Percentiles rank a stretch among this genome's conserved stretches.
phyloP scores from a whole-genome alignment of 92 coral and sea anemone genomes.

The Epizoanthus ramosus region DNA sequence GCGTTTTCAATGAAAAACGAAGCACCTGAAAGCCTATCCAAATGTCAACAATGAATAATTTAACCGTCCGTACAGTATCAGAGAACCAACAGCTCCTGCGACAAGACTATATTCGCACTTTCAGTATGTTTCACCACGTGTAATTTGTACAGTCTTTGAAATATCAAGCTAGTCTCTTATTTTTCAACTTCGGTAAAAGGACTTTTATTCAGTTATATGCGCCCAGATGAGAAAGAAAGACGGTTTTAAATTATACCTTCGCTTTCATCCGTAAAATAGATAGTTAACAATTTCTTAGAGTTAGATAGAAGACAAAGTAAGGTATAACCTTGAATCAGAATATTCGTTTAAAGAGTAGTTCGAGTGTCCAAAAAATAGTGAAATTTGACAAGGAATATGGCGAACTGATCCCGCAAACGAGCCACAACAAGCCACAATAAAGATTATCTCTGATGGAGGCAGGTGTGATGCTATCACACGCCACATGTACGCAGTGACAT shows the following conservation, averaged over 20 bases:
- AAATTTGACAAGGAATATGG: neutral
- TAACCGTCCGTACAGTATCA: slow-evolving; percentile 57
- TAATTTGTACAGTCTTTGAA: neutral
- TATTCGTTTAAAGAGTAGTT: neutral
- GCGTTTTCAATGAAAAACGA: slow-evolving; percentile 46
- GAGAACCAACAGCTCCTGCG: slow-evolving; percentile 4
- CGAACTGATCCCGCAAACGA: slow-evolving; percentile 1
- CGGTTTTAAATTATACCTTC: neutral
- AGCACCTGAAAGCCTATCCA: slow-evolving; percentile 48
- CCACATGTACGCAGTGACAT: slow-evolving; percentile 4
- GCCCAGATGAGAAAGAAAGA: neutral
- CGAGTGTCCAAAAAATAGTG: neutral
- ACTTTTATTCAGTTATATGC: neutral
- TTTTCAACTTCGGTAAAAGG: neutral
- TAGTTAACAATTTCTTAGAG: neutral
- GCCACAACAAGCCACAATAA: neutral
- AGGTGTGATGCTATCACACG: slow-evolving; percentile 44
- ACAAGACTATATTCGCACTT: neutral
- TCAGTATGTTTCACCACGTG: neutral
- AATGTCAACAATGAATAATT: slow-evolving; percentile 75
- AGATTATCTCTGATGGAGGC: slow-evolving; percentile 41
- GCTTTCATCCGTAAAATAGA: neutral
- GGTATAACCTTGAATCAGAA: neutral
- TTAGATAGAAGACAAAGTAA: neutral
- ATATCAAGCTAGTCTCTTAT: neutral